phyloP scores from a whole-genome alignment of 2,888 invertebrate species.

The Brachypalpus laphriformis region DNA sequence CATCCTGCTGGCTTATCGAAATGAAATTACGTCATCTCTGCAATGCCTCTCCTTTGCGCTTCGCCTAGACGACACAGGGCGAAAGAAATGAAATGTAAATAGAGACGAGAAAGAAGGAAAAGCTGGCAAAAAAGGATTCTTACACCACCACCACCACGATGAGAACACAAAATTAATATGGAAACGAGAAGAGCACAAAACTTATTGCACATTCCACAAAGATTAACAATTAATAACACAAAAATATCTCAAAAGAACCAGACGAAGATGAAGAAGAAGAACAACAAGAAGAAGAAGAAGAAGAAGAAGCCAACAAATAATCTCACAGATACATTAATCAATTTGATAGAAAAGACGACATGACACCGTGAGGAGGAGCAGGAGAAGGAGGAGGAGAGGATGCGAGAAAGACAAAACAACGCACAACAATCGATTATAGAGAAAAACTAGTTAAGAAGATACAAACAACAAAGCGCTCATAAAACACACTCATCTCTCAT shows the following conservation, averaged over 20 bases:
- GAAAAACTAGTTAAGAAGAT: conserved; percentile 16
- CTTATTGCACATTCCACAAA: conserved; percentile 53
- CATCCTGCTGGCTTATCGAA: neutral
- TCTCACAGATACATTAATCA: conserved; percentile 24
- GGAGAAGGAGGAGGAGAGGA: neutral
- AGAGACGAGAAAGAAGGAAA: conserved; percentile 20
- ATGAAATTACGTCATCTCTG: conserved; percentile 66
- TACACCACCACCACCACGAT: conserved; percentile 2
- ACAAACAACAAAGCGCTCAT: conserved; percentile 10
- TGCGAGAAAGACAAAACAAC: neutral
- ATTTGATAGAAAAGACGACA: conserved; percentile 4
- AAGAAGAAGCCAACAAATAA: conserved; percentile 13
- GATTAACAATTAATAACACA: conserved; percentile 53
- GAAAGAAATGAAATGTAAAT: conserved; percentile 38
- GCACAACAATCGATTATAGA: conserved; percentile 43
- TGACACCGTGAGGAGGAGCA: neutral
- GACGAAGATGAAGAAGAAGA: neutral
- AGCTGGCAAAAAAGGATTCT: conserved; percentile 4
- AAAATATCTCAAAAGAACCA: conserved; percentile 1
- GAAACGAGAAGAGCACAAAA: neutral
- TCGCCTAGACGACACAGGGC: conserved; percentile 1
- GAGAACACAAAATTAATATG: conserved; percentile 15
- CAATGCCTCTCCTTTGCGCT: conserved; percentile 19
- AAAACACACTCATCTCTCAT: conserved; percentile 20
- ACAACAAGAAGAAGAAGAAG: neutral